Conservation (phyloP, 2,113 vertebrate genomes). For the Paramormyrops kingsleyae region DNA sequence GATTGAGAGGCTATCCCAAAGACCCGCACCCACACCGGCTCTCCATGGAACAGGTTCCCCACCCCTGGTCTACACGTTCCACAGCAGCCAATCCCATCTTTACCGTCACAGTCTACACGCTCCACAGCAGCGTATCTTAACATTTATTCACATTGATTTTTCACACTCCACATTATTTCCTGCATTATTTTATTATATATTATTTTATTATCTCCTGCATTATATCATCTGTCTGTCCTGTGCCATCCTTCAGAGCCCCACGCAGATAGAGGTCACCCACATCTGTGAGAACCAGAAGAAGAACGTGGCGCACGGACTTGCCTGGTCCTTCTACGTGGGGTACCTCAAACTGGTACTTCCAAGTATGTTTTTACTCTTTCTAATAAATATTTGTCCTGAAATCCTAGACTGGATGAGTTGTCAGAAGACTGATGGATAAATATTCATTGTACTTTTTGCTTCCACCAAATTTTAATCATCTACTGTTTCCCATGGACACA, state of each 20-base stretch:
- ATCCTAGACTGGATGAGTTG: neutral
- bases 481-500: neutral
- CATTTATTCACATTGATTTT: neutral
- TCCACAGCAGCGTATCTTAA: neutral
- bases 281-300: constrained; percentile 69
- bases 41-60: too few relatives aligned
- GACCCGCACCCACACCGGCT: neutral
- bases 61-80: neutral
- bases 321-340: constrained; percentile 83
- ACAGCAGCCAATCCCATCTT: neutral
- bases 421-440: neutral
- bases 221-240: neutral
- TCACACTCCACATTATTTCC: neutral
- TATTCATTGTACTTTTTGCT: neutral
- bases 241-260: constrained; percentile 51
- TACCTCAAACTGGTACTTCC: constrained; percentile 79
- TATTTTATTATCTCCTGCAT: neutral
- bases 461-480: neutral
- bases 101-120: neutral
- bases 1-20: too few relatives aligned
- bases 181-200: neutral
- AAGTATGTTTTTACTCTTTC: constrained; percentile 49
- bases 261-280: constrained; percentile 68
- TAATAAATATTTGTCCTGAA: neutral
- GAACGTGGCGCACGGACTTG: constrained; percentile 79